Evolutionary conservation across 1,140 invertebrate genomes (phyloP), one percentile per base, ranked within the genome.

Genomic region (Drosophila murphyi): DNA sequence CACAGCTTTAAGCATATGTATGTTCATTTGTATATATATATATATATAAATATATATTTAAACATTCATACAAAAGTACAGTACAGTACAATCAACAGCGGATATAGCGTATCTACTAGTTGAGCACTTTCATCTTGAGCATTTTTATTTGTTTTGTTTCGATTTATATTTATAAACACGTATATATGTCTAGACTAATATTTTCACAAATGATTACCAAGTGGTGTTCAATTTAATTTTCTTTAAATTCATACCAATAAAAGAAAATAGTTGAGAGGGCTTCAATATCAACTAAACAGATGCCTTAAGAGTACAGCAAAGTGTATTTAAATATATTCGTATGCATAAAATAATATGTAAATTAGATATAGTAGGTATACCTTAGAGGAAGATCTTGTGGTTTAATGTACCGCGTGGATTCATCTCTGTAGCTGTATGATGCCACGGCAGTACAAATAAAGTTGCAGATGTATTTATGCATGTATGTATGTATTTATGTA

Each of bases 91-190:
- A 1, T n/a, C 5, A 43, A 43, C 37, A 8, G 6, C 3, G 37
- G 7, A 0, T 28, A 35, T 12, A 48, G 43, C 57, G 4, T 60
- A 60, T 60, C 7, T 48, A 2, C 8, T 0, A 60, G 57, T 60
- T 43, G 43, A 10, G 3, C 12, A 28, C 3, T 3, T 12, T 48
- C 4, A 39, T 8, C 7, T 0, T 12, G 7, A 10, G n/a, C 32
- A 60, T 60, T 47, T 10, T 47, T 8, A 20, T 4, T 31, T 35
- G 57, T 47, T 60, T 48, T 60, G 57, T 60, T 60, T 48, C 48
- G 57, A 60, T 48, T 60, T 60, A 60, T 60, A 60, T 60, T 60
- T 60, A 60, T 60, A 60, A 10, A 57, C 28, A 35, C 10, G n/a
- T 34, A 34, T 59, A 60, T 31, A 60, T 35, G 31, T 43, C 34